Conservation (phyloP, 2,888 invertebrate genomes). For the Sinopyrophorus schimmeli region DNA sequence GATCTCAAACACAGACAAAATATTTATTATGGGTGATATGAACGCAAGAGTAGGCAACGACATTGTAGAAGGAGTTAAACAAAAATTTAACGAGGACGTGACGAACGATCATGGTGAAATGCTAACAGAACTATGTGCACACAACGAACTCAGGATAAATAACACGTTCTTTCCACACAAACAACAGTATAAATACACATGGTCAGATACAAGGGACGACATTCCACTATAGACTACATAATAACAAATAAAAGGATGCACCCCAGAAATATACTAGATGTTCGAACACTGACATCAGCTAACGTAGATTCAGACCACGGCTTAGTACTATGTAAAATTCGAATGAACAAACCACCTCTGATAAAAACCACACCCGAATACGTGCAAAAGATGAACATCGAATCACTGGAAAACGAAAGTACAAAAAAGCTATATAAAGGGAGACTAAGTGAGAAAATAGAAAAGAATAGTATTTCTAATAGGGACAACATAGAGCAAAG, state of each 20-base stretch:
- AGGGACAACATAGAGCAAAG: neutral
- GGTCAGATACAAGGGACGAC: too few relatives aligned
- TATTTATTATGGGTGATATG: too few relatives aligned
- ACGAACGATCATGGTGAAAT: too few relatives aligned
- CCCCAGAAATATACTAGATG: neutral
- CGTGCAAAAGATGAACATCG: neutral
- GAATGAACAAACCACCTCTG: neutral
- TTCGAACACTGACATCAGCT: constrained; percentile 2
- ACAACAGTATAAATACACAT: too few relatives aligned
- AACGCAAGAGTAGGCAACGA: too few relatives aligned
- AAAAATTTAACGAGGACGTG: too few relatives aligned
- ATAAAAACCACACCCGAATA: constrained; percentile 1
- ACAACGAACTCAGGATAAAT: too few relatives aligned
- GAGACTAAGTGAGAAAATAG: constrained; percentile 1
- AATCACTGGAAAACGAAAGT: neutral
- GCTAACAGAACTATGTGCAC: too few relatives aligned
- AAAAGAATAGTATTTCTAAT: neutral
- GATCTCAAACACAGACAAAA: too few relatives aligned
- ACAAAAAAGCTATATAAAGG: neutral
- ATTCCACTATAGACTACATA: too few relatives aligned
- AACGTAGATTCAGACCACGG: neutral
- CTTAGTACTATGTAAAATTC: constrained; percentile 1
- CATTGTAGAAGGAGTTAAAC: too few relatives aligned
- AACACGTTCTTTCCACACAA: too few relatives aligned
- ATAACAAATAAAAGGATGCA: neutral